Base-by-base conservation (phyloP, 2,888 invertebrate genomes). In the Leucania comma region DNA sequence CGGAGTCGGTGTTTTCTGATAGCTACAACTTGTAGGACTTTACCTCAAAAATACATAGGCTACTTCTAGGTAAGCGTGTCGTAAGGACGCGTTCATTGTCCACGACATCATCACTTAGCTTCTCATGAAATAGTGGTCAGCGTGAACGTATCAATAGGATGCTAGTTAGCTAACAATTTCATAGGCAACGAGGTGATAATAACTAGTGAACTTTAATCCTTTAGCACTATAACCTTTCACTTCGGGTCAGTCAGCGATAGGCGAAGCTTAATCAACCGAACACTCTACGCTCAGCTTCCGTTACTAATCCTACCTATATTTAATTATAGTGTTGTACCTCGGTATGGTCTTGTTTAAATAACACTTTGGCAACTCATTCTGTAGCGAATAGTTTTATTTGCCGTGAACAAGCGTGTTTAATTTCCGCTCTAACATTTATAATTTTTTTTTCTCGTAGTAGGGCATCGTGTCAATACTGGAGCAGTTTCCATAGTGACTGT, bases 201-300 rank as follows among this genome's bases (percentile, higher is more conserved):
- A 80, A 79, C 70, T 66, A 73, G 70, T 78, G 75, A 80, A 80
- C 77, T 81, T 68, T 83, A 81, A 56, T 48, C 54, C 53, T 56
- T 54, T 26, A 66, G 69, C 65, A 60, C 50, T 62, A 51, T 73
- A 81, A 82, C 82, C 85, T 86, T 80, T 86, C 78, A 78, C 72
- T 51, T 32, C 9, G 14, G 38, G 22, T 24, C 22, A 35, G 22
- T 42, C 29, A 48, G 56, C 65, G 50, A 56, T 58, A 51, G 63
- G 66, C 68, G 60, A 74, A 72, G 75, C 65, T 80, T 86, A 83
- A 83, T 87, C 82, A 81, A 84, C 75, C 70, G 72, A 76, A 67
- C 69, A 59, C 69, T 29, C 42, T 9, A 73, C 77, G 66, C 63
- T 68, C 56, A 53, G 67, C 80, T 82, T 75, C 81, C 78, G 80